Evolutionary conservation across 2,888 invertebrate genomes (phyloP).

Genomic region (Stenodema calcarata): DNA sequence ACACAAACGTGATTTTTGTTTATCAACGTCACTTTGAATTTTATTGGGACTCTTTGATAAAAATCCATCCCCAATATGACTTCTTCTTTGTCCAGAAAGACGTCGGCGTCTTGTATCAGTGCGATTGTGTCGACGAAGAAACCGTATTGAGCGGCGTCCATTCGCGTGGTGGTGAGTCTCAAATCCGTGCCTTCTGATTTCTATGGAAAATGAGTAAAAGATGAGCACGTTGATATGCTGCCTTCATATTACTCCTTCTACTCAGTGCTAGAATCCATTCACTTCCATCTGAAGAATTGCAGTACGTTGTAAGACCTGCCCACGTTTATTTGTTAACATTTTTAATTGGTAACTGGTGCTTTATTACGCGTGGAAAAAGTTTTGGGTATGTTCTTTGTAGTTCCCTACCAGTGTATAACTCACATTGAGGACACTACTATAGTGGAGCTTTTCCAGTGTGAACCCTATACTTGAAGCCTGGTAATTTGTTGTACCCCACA

Average conservation of each 20-base stretch:
- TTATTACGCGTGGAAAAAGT: no score
- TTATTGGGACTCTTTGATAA: conserved; percentile 20
- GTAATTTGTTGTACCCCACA: background rate
- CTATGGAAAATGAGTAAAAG: background rate
- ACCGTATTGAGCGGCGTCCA: background rate
- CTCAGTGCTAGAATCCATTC: no score
- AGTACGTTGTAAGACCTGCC: no score
- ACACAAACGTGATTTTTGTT: conserved; percentile 24
- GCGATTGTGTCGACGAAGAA: conserved; percentile 33
- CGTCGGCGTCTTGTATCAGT: background rate
- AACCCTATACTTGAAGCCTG: background rate
- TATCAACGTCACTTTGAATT: conserved; percentile 5
- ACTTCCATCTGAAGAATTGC: no score
- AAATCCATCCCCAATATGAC: background rate
- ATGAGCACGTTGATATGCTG: no score
- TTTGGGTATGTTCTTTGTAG: no score
- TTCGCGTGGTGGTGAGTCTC: background rate
- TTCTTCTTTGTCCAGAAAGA: background rate
- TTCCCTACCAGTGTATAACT: background rate
- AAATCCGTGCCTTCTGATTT: background rate
- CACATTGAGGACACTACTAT: background rate
- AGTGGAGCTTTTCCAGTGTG: background rate
- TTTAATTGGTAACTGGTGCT: no score
- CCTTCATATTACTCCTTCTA: no score
- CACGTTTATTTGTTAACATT: no score